These are phyloP conservation scores for Drosophila pseudoananassae DNA, from an alignment of 1,140 invertebrate species.

Conservation along the genomic window DNA sequence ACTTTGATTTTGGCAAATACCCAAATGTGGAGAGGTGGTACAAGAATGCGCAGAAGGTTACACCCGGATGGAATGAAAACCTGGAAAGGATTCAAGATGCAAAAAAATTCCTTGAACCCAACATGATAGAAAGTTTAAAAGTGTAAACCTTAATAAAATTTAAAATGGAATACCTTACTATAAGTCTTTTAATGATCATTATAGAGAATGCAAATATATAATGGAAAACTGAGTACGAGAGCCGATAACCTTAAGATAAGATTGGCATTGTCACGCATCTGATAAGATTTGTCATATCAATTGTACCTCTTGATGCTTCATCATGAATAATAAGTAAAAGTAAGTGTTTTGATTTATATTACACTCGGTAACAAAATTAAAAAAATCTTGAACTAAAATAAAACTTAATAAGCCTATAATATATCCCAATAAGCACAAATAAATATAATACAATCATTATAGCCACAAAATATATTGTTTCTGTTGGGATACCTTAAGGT, in stretches of 20 bases:
- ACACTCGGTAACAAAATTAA: too few species aligned
- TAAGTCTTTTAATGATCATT: not conserved
- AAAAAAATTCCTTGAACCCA: conserved; percentile 22
- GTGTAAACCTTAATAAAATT: not conserved
- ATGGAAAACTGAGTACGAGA: not conserved
- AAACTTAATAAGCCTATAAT: too few species aligned
- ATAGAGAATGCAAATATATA: not conserved
- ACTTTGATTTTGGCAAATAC: conserved; percentile 88
- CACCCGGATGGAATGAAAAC: conserved; percentile 90
- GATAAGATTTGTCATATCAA: not conserved
- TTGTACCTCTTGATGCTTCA: not conserved
- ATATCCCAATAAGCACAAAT: too few species aligned
- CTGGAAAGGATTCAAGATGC: conserved; percentile 17
- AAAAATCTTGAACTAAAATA: too few species aligned
- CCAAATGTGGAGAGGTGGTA: conserved; percentile 89
- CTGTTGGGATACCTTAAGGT: too few species aligned
- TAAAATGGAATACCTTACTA: not conserved
- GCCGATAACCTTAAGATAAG: not conserved
- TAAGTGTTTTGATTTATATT: not conserved
- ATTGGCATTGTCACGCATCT: not conserved
- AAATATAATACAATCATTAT: too few species aligned
- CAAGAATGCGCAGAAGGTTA: conserved; percentile 87
- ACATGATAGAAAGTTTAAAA: conserved; percentile 7
- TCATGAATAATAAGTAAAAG: not conserved
- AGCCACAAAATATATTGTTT: too few species aligned